These are phyloP conservation scores for Cantharis rufa DNA, from an alignment of 2,888 invertebrate species.

Conservation along the genomic window DNA sequence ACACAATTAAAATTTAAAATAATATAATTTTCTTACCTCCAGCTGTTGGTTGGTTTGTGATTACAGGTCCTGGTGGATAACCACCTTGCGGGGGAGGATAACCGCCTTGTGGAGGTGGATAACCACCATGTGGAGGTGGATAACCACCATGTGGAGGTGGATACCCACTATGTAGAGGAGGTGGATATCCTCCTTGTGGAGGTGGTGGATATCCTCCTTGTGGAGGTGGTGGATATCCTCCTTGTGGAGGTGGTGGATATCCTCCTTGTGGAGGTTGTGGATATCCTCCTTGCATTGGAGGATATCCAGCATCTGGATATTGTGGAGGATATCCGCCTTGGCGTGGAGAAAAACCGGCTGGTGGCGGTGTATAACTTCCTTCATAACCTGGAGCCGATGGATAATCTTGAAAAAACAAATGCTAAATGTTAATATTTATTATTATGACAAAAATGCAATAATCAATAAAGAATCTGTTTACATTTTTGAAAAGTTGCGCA, in stretches of 20 bases:
- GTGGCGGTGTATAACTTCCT: neutral
- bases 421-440: neutral
- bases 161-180: neutral
- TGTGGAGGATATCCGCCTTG: neutral
- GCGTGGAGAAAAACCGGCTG: neutral
- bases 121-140: neutral
- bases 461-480: neutral
- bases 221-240: neutral
- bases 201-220: neutral
- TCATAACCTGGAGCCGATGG: neutral
- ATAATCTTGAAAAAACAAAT: neutral
- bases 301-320: neutral
- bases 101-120: neutral
- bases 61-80: neutral
- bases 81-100: neutral
- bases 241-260: neutral
- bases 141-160: neutral
- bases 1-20: too few relatives aligned
- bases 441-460: neutral
- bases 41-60: neutral
- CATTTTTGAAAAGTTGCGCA: neutral
- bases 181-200: neutral
- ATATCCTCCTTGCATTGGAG: neutral
- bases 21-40: neutral
- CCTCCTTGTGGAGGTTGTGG: neutral